These are phyloP conservation scores for Megamerina dolium DNA, from an alignment of 2,888 invertebrate genomes.

Conservation along the genomic window DNA sequence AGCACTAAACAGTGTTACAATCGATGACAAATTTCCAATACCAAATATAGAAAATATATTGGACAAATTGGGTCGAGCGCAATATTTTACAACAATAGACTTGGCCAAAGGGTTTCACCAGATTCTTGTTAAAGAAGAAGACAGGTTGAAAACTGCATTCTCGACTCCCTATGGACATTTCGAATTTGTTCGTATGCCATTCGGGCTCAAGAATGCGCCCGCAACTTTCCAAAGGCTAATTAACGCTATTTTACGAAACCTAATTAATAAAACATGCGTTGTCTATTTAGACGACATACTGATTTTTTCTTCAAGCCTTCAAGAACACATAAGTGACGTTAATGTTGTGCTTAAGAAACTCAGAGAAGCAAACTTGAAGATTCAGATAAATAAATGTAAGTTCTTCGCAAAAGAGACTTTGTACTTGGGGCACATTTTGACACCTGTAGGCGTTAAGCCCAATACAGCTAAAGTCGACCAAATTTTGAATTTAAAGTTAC, in stretches of 20 bases:
- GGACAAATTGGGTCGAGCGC: no score
- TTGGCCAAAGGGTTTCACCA: no score
- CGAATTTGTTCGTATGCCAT: conserved; percentile 12
- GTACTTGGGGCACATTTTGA: conserved; percentile 4
- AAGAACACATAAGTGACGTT: conserved; percentile 5
- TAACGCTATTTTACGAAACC: no score
- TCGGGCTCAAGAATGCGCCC: no score
- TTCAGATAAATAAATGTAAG: conserved; percentile 6
- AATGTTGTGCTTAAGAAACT: background rate
- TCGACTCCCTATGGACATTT: conserved; percentile 16
- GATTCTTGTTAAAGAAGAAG: no score
- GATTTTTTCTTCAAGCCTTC: conserved; percentile 17
- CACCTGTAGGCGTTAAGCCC: conserved; percentile 2
- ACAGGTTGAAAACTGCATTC: conserved; percentile 22
- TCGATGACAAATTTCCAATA: conserved; percentile 17
- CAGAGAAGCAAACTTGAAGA: background rate
- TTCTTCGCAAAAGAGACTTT: conserved; percentile 3
- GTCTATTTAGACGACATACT: conserved; percentile 8
- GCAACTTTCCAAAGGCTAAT: conserved; percentile 1
- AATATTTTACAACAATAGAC: no score
- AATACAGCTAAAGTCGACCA: conserved; percentile 3
- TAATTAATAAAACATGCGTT: conserved; percentile 6
- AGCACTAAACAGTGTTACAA: conserved; percentile 4
- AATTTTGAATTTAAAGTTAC: conserved; percentile 5
- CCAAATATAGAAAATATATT: conserved; percentile 16